Base-by-base conservation (phyloP, 2,113 vertebrate species). In the Corythornis madagascariensis region DNA sequence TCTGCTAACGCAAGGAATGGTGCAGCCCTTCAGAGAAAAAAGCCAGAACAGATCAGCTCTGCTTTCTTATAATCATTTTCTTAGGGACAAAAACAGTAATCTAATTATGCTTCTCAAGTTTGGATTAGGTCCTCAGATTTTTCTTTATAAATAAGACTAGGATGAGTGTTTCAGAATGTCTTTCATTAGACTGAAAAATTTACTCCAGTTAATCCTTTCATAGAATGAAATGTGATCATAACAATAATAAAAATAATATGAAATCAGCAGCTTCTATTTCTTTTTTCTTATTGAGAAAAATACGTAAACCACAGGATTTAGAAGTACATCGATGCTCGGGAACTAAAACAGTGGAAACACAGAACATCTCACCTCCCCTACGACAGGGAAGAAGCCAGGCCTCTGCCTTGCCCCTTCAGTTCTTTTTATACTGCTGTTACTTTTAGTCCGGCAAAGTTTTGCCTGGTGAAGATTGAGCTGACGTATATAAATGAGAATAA, bases 341-440 rank as follows among this genome's bases (percentile, higher is more conserved):
- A 85, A 73, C 53, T 79, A 55, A 45, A 89, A 47, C 63, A 64
- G 47, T 77, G 52, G 83, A 65, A 90, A 80, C 28, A 66, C 82
- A 77, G 73, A 38, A 50, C 75, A 35, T 88, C 83, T 84, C 48
- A 85, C 83, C 71, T 75, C 50, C n/a, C 45, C 40, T 74, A 7
- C 50, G 47, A 24, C 45, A 83, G 75, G 43, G 69, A 86, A 91
- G 93, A 33, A 57, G 72, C 40, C 88, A 91, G 60, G 77, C 64
- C 45, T 53, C 48, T 88, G 56, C 55, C 89, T 77, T 72, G 81
- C 69, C 53, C 74, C 70, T 89, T 72, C 66, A 70, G 48, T 59
- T 94, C 65, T 71, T 95, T 88, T 83, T 83, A 29, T 65, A 77
- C 78, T 83, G 64, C 52, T 69, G 84, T 92, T 95, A 91, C 86